Percentiles rank a stretch among this genome's conserved stretches.
These are phyloP conservation scores for Eilema sororculum DNA, from an alignment of 2,888 invertebrate genomes.

Conservation along the genomic window DNA sequence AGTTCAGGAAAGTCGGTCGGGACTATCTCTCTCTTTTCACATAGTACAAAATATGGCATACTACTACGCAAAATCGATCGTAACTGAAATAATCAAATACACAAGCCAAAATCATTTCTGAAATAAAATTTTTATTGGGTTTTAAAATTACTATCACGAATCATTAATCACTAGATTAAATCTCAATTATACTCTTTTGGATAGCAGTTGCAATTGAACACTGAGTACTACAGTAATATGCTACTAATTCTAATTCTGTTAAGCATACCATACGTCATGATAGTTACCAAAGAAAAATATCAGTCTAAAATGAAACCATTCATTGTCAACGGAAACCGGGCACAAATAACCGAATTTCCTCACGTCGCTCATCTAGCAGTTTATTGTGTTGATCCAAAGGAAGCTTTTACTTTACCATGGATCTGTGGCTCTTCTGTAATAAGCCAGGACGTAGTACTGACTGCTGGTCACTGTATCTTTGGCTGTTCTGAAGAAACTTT, in stretches of 20 bases:
- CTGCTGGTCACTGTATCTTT: slow-evolving; percentile 54
- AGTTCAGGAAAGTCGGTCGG: not conserved
- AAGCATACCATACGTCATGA: not conserved
- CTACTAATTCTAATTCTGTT: not conserved
- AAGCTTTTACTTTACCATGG: slow-evolving; percentile 20
- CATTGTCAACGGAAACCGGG: slow-evolving; percentile 12
- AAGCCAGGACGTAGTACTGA: slow-evolving; percentile 51
- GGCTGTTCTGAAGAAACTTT: slow-evolving; percentile 16
- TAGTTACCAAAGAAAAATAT: not conserved
- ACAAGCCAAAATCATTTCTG: too few species aligned
- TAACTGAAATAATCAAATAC: not conserved
- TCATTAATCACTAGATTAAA: not conserved
- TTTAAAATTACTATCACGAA: not conserved
- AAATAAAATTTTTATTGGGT: not conserved
- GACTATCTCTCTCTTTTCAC: not conserved
- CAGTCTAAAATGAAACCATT: slow-evolving; percentile 10
- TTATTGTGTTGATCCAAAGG: not conserved
- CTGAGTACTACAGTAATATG: not conserved
- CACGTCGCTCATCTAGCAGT: slow-evolving; percentile 12
- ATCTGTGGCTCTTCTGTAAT: slow-evolving; percentile 55
- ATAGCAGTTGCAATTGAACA: not conserved
- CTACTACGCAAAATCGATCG: not conserved
- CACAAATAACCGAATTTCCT: slow-evolving; percentile 9
- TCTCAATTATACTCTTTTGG: not conserved
- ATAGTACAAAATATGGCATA: not conserved